Conservation (phyloP, 2,888 invertebrate species). For the Parnassius orleans region DNA sequence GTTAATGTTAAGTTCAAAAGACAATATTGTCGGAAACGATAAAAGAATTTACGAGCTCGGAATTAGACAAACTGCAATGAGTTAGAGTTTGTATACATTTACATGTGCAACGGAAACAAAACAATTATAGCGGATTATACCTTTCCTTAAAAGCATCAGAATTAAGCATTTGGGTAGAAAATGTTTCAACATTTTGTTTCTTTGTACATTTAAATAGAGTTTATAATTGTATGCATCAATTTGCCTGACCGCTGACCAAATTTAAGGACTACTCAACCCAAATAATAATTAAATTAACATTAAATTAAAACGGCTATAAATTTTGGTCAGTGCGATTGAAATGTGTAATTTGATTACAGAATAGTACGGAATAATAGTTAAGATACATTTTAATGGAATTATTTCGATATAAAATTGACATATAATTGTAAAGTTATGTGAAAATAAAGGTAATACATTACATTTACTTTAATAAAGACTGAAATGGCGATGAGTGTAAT, state of each 20-base stretch:
- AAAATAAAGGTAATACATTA: too few species aligned
- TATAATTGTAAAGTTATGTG: neutral
- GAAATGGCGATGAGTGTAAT: too few species aligned
- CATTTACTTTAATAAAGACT: too few species aligned
- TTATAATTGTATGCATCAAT: constrained; percentile 25
- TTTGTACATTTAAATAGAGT: constrained; percentile 21
- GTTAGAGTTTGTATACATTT: constrained; percentile 44
- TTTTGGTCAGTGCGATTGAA: constrained; percentile 30
- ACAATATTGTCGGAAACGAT: constrained; percentile 26
- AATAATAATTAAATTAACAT: constrained; percentile 32
- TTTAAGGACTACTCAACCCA: constrained; percentile 26
- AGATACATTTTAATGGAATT: constrained; percentile 20
- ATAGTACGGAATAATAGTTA: constrained; percentile 21
- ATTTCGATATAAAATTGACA: constrained; percentile 2
- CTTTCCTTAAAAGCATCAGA: constrained; percentile 26
- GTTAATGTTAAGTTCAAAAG: neutral
- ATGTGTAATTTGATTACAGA: constrained; percentile 30
- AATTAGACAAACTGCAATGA: constrained; percentile 35
- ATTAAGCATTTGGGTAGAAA: constrained; percentile 4
- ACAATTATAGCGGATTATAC: constrained; percentile 28
- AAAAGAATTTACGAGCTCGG: constrained; percentile 24
- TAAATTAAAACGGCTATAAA: constrained; percentile 33
- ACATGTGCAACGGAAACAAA: constrained; percentile 40
- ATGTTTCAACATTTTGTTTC: neutral
- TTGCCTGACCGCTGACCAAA: constrained; percentile 24